phyloP scores from a whole-genome alignment of 2,113 vertebrate genomes.

The Alosa alosa region DNA sequence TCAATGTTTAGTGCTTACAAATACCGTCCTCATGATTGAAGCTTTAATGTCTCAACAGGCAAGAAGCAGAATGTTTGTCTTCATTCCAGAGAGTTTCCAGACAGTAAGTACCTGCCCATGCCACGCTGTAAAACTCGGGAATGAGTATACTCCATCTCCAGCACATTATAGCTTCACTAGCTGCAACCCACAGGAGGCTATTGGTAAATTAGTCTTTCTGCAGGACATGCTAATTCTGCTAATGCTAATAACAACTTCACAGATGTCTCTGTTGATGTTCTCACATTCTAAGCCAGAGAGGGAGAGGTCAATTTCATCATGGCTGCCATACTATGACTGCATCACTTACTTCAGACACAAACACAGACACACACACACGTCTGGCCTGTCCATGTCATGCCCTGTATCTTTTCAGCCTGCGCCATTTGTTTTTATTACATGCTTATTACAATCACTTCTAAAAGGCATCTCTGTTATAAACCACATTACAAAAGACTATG shows the following conservation, averaged over 20 bases:
- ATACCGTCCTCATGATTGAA: neutral
- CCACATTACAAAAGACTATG: no score
- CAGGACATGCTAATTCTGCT: neutral
- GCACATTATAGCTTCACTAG: neutral
- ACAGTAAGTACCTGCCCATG: neutral
- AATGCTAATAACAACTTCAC: neutral
- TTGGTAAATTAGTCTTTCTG: neutral
- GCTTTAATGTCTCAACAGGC: neutral
- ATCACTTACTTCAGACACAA: no score
- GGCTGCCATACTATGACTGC: neutral
- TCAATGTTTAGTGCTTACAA: constrained; percentile 45
- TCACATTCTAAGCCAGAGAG: neutral
- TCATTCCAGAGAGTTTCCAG: neutral
- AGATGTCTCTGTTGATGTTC: neutral
- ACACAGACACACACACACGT: neutral
- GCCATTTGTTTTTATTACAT: neutral
- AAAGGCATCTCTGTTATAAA: neutral
- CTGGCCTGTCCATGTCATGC: no score
- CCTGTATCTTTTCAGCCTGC: neutral
- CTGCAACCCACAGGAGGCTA: neutral
- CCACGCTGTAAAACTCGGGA: neutral
- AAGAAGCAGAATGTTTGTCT: neutral
- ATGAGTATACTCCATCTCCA: neutral
- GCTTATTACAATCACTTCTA: neutral
- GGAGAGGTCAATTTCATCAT: neutral